Evolutionary conservation across 2,113 vertebrate genomes (phyloP).

Genomic region (Sitta europaea): DNA sequence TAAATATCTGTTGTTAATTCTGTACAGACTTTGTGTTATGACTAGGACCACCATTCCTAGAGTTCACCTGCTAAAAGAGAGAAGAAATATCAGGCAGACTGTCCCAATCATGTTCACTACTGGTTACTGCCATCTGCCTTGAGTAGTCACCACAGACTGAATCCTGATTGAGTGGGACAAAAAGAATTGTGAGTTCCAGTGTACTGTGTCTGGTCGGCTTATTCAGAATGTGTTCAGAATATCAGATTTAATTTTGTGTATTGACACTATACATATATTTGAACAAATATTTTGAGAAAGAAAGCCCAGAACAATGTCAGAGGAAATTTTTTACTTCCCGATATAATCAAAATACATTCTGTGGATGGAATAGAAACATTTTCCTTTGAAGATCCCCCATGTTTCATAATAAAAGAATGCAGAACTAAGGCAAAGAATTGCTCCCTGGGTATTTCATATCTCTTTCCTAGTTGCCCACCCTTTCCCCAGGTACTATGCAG

Average conservation of each 20-base stretch:
- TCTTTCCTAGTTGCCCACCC: background rate
- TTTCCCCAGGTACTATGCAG: background rate
- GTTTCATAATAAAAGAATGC: background rate
- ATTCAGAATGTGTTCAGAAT: background rate
- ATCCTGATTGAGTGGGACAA: background rate
- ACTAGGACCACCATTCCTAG: accelerated
- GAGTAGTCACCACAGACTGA: background rate
- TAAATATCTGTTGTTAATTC: background rate
- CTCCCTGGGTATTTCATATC: background rate
- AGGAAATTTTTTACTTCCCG: background rate
- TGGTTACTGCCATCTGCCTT: accelerated
- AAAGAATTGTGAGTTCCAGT: accelerated
- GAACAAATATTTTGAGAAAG: background rate
- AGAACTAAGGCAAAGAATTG: background rate
- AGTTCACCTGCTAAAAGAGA: background rate
- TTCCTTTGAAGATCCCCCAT: background rate
- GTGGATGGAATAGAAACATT: background rate
- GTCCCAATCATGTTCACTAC: background rate
- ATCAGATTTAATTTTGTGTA: background rate
- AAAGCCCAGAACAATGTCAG: background rate
- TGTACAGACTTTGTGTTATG: background rate
- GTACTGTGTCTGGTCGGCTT: background rate
- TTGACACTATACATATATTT: background rate
- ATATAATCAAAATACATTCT: background rate
- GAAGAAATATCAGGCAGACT: background rate